Evolutionary conservation across 1,140 invertebrate species (phyloP), one percentile per base, ranked within the genome.

Genomic region (Neoseiulus cucumeris): DNA sequence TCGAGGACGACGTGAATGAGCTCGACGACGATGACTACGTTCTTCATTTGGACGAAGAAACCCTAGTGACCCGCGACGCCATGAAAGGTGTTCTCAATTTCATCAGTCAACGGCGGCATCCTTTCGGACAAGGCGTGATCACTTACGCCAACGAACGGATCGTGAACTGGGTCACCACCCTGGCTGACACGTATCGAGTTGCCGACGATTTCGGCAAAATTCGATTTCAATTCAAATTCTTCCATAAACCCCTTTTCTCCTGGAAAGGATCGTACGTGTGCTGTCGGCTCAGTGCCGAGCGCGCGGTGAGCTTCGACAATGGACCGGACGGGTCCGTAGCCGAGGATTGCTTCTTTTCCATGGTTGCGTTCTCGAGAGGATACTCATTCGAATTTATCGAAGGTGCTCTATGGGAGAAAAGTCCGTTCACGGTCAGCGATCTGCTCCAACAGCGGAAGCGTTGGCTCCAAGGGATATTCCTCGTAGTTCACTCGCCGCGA

Each of bases 41-140:
- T 71, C 91, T 98, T 1, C 94, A 98, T 79, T 78, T 98, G 18
- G 94, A 98, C 75, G 94, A 98, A 78, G 94, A 98, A 76, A 97
- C 94, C 0, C 74, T 98, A 33, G 77, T 98, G 0, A 97, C 93
- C 2, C 88, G 91, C 72, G 91, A 94, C 75, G 86, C 88, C 22
- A 82, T 82, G 64, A 79, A 83, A 42, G 94, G 94, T 12, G 91
- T 98, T 70, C 76, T 98, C 17, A 98, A 98, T 74, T 98, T 98
- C 82, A 88, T 94, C 22, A 78, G 86, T 45, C 89, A 95, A 77
- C 92, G 91, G 0, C 91, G 89, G 75, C 87, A 95, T 78, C 85
- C 91, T 67, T 96, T 98, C 79, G 94, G 94, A 0, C 94, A 98
- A 80, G 94, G 94, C 1, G 79, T 98, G 12, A 96, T 98, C 65